Evolutionary conservation across 1,140 invertebrate species (phyloP), one percentile per base, ranked within the genome.

Genomic region (Nymphalis io): DNA sequence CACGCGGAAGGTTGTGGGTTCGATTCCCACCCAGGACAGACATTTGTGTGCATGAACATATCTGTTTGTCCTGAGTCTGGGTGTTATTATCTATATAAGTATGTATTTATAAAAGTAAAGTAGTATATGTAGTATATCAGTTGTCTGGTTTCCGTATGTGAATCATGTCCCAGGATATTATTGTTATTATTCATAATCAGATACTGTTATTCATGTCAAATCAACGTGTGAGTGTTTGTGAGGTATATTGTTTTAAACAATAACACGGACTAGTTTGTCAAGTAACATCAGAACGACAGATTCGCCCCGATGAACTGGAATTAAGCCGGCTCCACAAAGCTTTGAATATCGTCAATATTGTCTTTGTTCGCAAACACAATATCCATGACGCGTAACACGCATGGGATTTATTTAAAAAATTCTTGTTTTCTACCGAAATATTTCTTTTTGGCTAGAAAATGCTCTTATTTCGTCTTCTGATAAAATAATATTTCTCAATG

Each of bases 231-330:
- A 21, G 18, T 16, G 27, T 55, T 27, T 27, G 18, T 21, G 6
- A 4, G 33, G 21, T 59, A 51, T 67, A 67, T 67, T 67, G 44
- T 67, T 58, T 60, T 60, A 67, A 60, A 59, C 65, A 67, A 67
- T 67, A 67, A 67, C 55, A 21, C 16, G 33, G 57, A 44, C 23
- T 67, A 65, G 72, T 73, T 73, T 70, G 68, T 76, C 74, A 70
- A 62, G 64, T 71, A 44, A 70, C 69, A 72, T 70, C 65, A 79
- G 44, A 68, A 66, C 68, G 74, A 73, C 70, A 73, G 69, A 44
- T 74, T 51, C 74, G 74, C 74, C 70, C 74, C 78, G 69, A 66
- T 80, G 80, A 76, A 66, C 79, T 64, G 74, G 79, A 82, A 83
- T 73, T 78, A 77, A 76, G 68, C 76, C 73, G 66, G 59, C 44